phyloP scores from a whole-genome alignment of 1,140 invertebrate genomes.

The Dryas iulia region DNA sequence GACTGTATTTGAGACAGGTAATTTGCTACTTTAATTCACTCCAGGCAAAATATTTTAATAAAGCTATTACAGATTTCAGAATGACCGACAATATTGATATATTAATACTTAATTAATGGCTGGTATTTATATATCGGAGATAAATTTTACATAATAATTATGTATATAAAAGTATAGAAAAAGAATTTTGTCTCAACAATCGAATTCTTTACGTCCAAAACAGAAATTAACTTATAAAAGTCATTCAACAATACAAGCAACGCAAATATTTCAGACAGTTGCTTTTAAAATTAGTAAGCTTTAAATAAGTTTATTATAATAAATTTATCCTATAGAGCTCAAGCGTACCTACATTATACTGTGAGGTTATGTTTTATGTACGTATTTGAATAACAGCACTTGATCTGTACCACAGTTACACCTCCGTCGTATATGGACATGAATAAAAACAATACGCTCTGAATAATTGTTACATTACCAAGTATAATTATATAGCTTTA shows the following conservation, averaged over 20 bases:
- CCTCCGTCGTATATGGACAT: constrained; percentile 43
- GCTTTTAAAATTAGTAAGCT: not conserved
- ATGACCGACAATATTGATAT: not conserved
- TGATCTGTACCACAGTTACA: constrained; percentile 34
- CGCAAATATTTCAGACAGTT: not conserved
- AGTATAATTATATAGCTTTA: constrained; percentile 43
- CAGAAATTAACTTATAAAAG: too few species aligned
- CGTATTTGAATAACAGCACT: constrained; percentile 39
- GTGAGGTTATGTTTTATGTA: constrained; percentile 29
- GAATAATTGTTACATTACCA: constrained; percentile 46
- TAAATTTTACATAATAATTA: not conserved
- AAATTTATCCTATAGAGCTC: not conserved
- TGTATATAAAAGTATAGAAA: too few species aligned
- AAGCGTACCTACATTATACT: constrained; percentile 3
- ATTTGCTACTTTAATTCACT: constrained; percentile 1
- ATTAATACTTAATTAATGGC: not conserved
- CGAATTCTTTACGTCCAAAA: too few species aligned
- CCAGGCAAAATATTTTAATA: not conserved
- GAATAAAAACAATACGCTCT: constrained; percentile 52
- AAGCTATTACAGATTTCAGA: not conserved
- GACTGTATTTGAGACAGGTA: not conserved
- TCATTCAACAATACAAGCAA: not conserved
- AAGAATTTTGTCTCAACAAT: too few species aligned
- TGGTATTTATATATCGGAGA: not conserved
- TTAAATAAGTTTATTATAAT: constrained; percentile 3